Base-by-base conservation (phyloP, 1,140 invertebrate genomes). In the Charaxes varanes region DNA sequence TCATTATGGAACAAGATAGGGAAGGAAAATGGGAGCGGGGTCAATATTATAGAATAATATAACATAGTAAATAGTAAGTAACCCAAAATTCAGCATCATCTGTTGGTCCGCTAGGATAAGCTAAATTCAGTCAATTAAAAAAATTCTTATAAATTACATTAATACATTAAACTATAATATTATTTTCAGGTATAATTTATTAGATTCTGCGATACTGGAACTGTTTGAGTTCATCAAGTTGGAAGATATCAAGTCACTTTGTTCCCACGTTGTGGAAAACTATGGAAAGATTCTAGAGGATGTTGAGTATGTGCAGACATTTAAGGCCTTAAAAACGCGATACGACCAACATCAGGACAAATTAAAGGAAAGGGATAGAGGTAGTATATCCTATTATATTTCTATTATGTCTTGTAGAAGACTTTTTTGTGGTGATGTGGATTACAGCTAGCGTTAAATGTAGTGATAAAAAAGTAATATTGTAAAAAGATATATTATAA, bases 161-260 rank as follows among this genome's bases (percentile, higher is more conserved):
- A 7, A n/a, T n/a, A n/a, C n/a, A n/a, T n/a, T n/a, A n/a, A n/a
- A n/a, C n/a, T 13, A 36, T 19, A 5, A 27, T 27, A 22, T 40
- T 32, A n/a, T 34, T 45, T 84, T 76, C 69, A 91, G 95, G 70
- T 99, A 99, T 81, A 99, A 99, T 86, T 90, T 99, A 34, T 85
- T 99, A 37, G 98, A 99, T 84, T 99, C 98, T 7, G 97, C 98
- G 41, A 97, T 99, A 71, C 89, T 99, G 70, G 98, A 99, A 87
- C 90, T 99, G 85, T 99, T 99, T 88, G 98, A 99, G 85, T 99
- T 97, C 85, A 98, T 99, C 41, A 96, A 95, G 88, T 77, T 93
- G 78, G 96, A 99, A 87, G 96, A 98, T 82, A 95, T 98, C 22
- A 97, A 97, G 85, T 92, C 94, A n/a, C 86, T 99, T 52, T 96